Percentiles rank a stretch among this genome's conserved stretches.
Conservation (phyloP, 2,113 vertebrate species). For the Rhynchopsitta pachyrhyncha region DNA sequence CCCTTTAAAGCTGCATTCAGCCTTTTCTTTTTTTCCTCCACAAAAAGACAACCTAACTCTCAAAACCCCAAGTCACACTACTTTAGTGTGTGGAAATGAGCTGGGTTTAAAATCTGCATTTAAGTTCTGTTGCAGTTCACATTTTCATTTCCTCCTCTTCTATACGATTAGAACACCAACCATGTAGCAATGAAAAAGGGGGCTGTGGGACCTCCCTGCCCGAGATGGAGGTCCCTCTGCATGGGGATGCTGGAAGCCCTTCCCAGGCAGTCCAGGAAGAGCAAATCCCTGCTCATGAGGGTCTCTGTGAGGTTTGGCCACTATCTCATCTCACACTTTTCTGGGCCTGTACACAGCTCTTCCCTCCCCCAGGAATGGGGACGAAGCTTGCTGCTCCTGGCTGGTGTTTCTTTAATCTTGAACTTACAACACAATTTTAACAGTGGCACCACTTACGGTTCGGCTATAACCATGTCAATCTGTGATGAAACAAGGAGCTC, state of each 20-base stretch:
- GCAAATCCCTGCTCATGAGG: accelerated
- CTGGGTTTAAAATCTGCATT: not conserved
- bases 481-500: not conserved
- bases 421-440: not conserved
- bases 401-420: not conserved
- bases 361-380: not conserved
- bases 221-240: not conserved
- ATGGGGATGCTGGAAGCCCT: not conserved
- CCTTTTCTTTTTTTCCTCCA: not conserved
- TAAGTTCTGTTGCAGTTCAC: not conserved
- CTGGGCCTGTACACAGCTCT: not conserved
- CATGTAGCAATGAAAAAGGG: accelerated
- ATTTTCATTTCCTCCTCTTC: not conserved
- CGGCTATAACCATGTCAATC: not conserved
- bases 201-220: not conserved
- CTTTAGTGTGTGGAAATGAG: not conserved
- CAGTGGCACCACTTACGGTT: accelerated
- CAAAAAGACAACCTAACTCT: not conserved
- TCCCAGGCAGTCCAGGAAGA: not conserved
- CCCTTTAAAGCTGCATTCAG: not conserved
- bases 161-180: accelerated
- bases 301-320: not conserved
- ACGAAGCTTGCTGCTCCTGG: accelerated
- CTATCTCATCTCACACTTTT: not conserved
- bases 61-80: not conserved